These are phyloP conservation scores for Acropternis orthonyx DNA, from an alignment of 2,797 vertebrate genomes.

Conservation along the genomic window DNA sequence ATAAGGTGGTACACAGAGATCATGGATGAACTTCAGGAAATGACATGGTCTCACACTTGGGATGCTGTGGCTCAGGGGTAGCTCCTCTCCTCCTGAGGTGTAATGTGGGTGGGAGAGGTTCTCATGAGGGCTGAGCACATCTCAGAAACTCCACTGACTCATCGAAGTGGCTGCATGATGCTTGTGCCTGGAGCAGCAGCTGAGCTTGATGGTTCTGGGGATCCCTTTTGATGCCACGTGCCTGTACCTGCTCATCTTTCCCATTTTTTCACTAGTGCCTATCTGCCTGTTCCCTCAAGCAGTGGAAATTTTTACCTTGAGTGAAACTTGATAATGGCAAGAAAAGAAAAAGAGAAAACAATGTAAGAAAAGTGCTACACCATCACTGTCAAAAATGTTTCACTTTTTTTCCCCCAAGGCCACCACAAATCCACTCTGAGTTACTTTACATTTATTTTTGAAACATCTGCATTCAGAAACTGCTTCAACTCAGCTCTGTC, in stretches of 20 bases:
- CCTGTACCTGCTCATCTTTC: not conserved
- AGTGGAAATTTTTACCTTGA: not conserved
- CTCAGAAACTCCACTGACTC: accelerated
- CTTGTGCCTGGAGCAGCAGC: not conserved
- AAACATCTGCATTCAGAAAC: slow-evolving; percentile 19
- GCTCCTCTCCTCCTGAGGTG: not conserved
- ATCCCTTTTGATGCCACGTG: not conserved
- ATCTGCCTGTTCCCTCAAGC: not conserved
- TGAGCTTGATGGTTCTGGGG: accelerated
- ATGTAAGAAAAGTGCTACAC: not conserved
- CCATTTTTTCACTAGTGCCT: not conserved
- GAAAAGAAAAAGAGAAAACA: not conserved
- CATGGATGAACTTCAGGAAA: not conserved
- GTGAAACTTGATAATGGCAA: not conserved
- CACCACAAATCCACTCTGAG: not conserved
- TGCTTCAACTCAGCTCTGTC: slow-evolving; percentile 16
- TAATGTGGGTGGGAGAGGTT: accelerated
- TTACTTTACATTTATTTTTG: not conserved
- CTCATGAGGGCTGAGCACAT: not conserved
- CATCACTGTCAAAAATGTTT: slow-evolving; percentile 6
- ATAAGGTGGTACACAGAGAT: not conserved
- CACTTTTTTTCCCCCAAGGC: not conserved
- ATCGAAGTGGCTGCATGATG: accelerated
- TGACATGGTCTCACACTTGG: not conserved
- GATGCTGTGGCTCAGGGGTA: not conserved